Percentiles rank a stretch among this genome's conserved stretches.
These are phyloP conservation scores for Scrobipalpa costella DNA, from an alignment of 2,888 invertebrate species.

Conservation along the genomic window DNA sequence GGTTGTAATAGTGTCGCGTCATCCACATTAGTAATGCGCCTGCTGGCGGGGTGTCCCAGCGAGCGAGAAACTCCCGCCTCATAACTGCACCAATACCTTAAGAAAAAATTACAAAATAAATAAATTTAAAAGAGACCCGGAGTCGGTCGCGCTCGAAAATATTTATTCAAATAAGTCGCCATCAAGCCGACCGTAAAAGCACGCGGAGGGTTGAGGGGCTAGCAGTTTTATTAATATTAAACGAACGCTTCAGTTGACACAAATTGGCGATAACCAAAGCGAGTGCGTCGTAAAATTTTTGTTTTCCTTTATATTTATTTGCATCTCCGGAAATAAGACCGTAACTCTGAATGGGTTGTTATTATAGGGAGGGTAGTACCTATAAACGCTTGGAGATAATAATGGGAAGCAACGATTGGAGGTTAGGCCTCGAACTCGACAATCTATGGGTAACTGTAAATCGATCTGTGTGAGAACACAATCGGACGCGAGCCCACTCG, in stretches of 20 bases:
- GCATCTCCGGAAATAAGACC: conserved; percentile 53
- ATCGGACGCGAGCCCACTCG: conserved; percentile 45
- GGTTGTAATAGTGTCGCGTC: conserved; percentile 77
- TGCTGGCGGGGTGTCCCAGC: conserved; percentile 68
- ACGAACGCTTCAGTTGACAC: conserved; percentile 78
- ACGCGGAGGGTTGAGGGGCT: conserved; percentile 72
- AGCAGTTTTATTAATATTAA: conserved; percentile 79
- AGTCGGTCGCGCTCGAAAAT: conserved; percentile 65
- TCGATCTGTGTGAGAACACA: conserved; percentile 65
- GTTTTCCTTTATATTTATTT: conserved; percentile 58
- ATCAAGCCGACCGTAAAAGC: conserved; percentile 77
- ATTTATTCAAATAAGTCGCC: conserved; percentile 80
- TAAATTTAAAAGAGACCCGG: conserved; percentile 59
- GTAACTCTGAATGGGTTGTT: conserved; percentile 36
- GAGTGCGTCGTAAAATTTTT: conserved; percentile 65
- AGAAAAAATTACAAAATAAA: conserved; percentile 66
- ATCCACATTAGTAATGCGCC: conserved; percentile 70
- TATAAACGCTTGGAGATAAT: conserved; percentile 34
- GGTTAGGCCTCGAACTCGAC: conserved; percentile 39
- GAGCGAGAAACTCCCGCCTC: conserved; percentile 41
- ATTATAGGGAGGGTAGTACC: conserved; percentile 31
- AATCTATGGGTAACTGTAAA: conserved; percentile 53
- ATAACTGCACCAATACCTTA: conserved; percentile 45
- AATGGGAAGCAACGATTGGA: conserved; percentile 38
- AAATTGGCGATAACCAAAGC: conserved; percentile 77